Percentiles rank a stretch among this genome's conserved stretches.
Evolutionary conservation across 2,113 vertebrate species (phyloP).

Genomic region (Ibidorhyncha struthersii): DNA sequence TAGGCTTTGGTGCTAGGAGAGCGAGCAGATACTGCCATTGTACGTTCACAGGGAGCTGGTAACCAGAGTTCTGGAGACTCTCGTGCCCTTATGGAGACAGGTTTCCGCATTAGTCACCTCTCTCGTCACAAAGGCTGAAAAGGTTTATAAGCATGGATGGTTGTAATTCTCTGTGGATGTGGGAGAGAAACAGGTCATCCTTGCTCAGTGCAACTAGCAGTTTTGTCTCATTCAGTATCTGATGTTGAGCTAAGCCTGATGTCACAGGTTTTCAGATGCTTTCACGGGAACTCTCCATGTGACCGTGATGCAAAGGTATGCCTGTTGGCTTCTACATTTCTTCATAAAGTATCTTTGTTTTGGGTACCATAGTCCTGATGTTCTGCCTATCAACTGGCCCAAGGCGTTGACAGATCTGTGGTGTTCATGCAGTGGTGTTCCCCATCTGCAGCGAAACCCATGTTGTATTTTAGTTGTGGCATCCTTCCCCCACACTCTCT

Average conservation of each 20-base stretch:
- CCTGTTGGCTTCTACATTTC: not conserved
- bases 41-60: not conserved
- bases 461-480: not conserved
- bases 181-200: not conserved
- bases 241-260: not conserved
- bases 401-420: accelerated
- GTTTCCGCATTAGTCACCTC: not conserved
- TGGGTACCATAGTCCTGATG: not conserved
- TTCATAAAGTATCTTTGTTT: not conserved
- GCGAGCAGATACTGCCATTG: not conserved
- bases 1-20: not conserved
- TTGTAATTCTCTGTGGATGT: not conserved
- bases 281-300: not conserved
- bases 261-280: not conserved
- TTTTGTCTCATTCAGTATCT: not conserved
- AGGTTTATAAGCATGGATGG: not conserved
- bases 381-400: not conserved
- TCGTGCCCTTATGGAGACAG: not conserved
- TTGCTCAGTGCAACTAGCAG: accelerated
- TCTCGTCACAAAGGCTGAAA: not conserved
- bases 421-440: not conserved
- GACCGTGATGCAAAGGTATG: not conserved
- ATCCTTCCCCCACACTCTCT: not conserved
- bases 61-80: not conserved
- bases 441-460: not conserved